Base-by-base conservation (phyloP, 2,797 vertebrate species). In the Pangasius krempfi region DNA sequence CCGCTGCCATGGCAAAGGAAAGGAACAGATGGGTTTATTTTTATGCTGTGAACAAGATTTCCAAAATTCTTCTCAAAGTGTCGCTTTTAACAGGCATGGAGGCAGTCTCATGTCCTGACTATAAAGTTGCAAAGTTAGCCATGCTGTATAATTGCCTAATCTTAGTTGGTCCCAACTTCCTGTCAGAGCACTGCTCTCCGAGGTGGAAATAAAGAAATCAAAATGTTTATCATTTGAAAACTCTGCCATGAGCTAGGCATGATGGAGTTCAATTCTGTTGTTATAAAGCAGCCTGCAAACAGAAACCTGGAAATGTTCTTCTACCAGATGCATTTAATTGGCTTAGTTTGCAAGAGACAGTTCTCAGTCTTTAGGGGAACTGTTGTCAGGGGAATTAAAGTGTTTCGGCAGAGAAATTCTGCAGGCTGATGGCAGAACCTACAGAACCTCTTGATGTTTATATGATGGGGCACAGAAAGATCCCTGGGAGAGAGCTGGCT, bases 81-180 rank as follows among this genome's bases (percentile, higher is more conserved):
- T 64, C 52, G 27, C 54, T 87, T 68, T 86, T 94, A 92, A 95
- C 94, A 94, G 94, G 94, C 18, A 94, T 93, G 92, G 94, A 95
- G 86, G 94, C 94, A 20, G 58, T n/a, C 37, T 94, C 93, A 13
- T 94, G 94, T 90, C 94, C 93, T 91, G 94, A 93, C 87, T 94
- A 94, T 84, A 88, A 84, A 56, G 78, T 37, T 64, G 64, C 33
- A 54, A 54, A 62, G 76, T 52, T 85, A 37, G n/a, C 58, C 12
- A n/a, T 75, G 66, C 81, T 50, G 40, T 88, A 83, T 87, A 78
- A 54, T 82, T 90, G 76, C 86, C 86, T 64, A 86, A 88, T 88
- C 76, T 89, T 52, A 9, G 58, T 84, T 56, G 30, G n/a, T 72
- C 84, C 37, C 66, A 90, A 76, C 85, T 81, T 91, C 44, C 33